phyloP scores from a whole-genome alignment of 2,888 invertebrate species.

The Drosophila affinis region DNA sequence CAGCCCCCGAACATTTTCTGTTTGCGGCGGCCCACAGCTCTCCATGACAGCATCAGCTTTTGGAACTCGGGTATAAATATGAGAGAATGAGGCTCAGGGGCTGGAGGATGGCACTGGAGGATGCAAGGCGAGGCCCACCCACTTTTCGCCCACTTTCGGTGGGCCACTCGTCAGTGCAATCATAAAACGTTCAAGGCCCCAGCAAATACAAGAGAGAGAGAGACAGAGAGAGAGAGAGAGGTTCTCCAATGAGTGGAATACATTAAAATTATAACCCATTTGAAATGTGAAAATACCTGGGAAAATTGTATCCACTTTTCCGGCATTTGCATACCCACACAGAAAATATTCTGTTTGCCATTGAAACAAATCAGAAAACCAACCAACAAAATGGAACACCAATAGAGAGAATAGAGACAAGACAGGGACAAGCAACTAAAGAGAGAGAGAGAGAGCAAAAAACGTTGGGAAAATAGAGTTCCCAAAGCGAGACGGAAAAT shows the following conservation, averaged over 20 bases:
- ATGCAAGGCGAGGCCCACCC: background rate
- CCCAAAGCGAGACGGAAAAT: background rate
- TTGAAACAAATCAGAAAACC: slow-evolving; percentile 64
- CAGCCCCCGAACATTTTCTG: slow-evolving; percentile 12
- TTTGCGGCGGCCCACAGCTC: slow-evolving; percentile 35
- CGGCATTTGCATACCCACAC: background rate
- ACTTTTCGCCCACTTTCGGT: background rate
- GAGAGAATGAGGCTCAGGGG: background rate
- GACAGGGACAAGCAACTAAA: background rate
- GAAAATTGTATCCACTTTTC: background rate
- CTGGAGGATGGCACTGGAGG: background rate
- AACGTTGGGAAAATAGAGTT: slow-evolving; percentile 2
- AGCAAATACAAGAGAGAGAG: slow-evolving; percentile 24
- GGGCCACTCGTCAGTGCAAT: slow-evolving; percentile 60
- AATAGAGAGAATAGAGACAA: background rate
- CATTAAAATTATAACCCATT: slow-evolving; percentile 25
- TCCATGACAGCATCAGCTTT: background rate
- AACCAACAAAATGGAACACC: background rate
- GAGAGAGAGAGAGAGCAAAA: background rate
- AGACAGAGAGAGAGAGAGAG: slow-evolving; percentile 1
- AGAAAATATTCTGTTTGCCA: slow-evolving; percentile 40
- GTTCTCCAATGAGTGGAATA: slow-evolving; percentile 17
- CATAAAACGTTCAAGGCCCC: slow-evolving; percentile 75
- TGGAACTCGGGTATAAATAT: background rate
- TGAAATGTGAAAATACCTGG: slow-evolving; percentile 18